Conservation (phyloP, 53 echinoderm and acorn worm species). For the Echinarachnius parma region DNA sequence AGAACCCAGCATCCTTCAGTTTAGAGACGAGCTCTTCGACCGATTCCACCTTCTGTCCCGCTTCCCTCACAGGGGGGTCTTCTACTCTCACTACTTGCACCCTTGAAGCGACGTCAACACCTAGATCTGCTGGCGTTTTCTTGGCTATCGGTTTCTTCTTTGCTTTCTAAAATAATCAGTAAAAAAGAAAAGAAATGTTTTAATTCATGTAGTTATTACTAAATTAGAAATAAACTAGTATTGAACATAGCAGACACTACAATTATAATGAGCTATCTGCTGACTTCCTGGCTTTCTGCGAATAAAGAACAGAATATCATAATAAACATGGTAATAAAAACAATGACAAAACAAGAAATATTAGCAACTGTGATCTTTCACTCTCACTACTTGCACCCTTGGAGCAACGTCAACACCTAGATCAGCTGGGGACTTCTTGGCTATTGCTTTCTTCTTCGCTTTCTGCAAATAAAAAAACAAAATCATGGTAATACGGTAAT, state of each 20-base stretch:
- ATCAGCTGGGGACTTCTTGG: slow-evolving; percentile 56
- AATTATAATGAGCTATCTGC: not conserved
- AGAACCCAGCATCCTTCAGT: slow-evolving; percentile 80
- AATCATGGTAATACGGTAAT: not conserved
- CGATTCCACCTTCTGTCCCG: slow-evolving; percentile 88
- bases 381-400: slow-evolving; percentile 56
- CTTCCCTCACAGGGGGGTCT: slow-evolving; percentile 87
- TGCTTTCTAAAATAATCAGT: slow-evolving; percentile 99
- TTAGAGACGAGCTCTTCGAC: slow-evolving; percentile 80
- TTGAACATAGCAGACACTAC: too few relatives aligned
- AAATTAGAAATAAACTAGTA: too few relatives aligned
- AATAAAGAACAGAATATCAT: not conserved
- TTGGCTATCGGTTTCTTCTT: slow-evolving; percentile 97
- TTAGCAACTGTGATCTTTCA: too few relatives aligned
- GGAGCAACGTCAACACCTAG: slow-evolving; percentile 74
- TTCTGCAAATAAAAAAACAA: not conserved
- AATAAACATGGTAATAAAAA: not conserved
- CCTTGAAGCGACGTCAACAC: slow-evolving; percentile 66
- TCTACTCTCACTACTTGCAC: slow-evolving; percentile 69
- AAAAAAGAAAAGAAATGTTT: too few relatives aligned
- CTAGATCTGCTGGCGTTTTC: slow-evolving; percentile 78
- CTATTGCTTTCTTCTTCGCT: not conserved
- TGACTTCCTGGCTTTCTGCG: slow-evolving; percentile 71
- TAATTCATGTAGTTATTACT: too few relatives aligned
- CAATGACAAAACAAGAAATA: too few relatives aligned